Base-by-base conservation (phyloP, 2,113 vertebrate genomes). In the Chaetodon trifascialis region DNA sequence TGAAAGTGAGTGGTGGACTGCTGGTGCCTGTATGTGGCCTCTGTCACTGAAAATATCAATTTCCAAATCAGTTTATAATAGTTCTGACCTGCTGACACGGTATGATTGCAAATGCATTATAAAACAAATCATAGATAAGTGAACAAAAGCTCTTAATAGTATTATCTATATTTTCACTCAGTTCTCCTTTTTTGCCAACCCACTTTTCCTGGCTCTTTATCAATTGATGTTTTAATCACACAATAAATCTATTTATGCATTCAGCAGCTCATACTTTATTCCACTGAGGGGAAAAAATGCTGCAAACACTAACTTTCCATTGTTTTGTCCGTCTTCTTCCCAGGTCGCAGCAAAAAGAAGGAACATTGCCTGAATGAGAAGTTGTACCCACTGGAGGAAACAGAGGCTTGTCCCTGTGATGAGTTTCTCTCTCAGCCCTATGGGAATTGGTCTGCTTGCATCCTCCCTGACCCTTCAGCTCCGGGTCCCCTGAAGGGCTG, bases 331-430 rank as follows among this genome's bases (percentile, higher is more conserved):
- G 10, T 83, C 51, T 74, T 78, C 59, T 38, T 2, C 90, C 86
- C 93, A 99, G 98, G 98, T 73, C 96, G 97, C 93, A 99, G 97
- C 95, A 98, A 96, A 86, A 99, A 98, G 94, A 96, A 95, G 87
- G 97, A 97, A 65, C 96, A 92, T 60, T 99, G 98, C 91, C 96
- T 97, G 59, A 94, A 96, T 65, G 85, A 94, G 1, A 90, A 95
- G 56, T 11, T 96, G 69, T 95, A 97, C 87, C 97, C 97, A 11
- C 92, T 98, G 79, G 92, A 96, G 58, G 97, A 99, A 88, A 95
- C 92, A 0, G 94, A 97, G 83, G 69, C 52, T 0, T 99, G 98
- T 91, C 96, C 96, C 51, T 99, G 98, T 23, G 90, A 96, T 73
- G 86, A 87, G 38, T 97, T 97, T 85, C 79, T 94, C 73, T 94